Base-by-base conservation (phyloP, 2,113 vertebrate species). In the Polypterus senegalus region DNA sequence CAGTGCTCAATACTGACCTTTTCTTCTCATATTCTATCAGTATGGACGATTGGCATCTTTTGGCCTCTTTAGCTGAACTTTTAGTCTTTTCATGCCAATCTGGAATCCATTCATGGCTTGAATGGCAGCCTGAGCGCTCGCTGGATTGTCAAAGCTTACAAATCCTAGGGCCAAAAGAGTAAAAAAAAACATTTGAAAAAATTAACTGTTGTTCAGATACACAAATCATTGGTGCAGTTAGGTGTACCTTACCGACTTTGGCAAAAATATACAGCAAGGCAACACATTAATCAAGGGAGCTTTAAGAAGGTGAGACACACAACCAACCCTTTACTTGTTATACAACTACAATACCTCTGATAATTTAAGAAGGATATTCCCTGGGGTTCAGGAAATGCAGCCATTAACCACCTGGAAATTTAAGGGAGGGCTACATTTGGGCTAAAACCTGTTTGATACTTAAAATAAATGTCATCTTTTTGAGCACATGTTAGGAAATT, bases 21-120 rank as follows among this genome's bases (percentile, higher is more conserved):
- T 46, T 57, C 9, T 64, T 73, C 67, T 83, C 71, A 84, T 76
- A 47, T 57, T 9, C 67, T 72, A 67, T 85, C 77, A 93, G 75
- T 93, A 93, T 0, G 91, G 91, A 58, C 90, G 83, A 75, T 93
- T 93, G 77, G 91, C 90, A 2, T 93, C 91, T 81, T 92, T 93
- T 59, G 91, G 91, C 79, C 92, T 73, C 78, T 94, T 94, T 63
- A 94, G 86, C 77, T 94, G 92, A 70, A 94, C 92, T 74, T 94
- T 92, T 74, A 94, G 91, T 66, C 92, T 87, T 65, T 94, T 94
- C 91, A 93, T 94, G 63, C 91, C 92, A 1, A 94, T 93, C 88
- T 93, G 92, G 79, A 94, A 94, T 10, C 92, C 92, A 8, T 94
- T 93, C 92, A 94, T 94, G 67, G 92, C 88, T 79, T 94, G 92